Evolutionary conservation across 2,113 vertebrate species (phyloP).

Genomic region (Leiothrix lutea): DNA sequence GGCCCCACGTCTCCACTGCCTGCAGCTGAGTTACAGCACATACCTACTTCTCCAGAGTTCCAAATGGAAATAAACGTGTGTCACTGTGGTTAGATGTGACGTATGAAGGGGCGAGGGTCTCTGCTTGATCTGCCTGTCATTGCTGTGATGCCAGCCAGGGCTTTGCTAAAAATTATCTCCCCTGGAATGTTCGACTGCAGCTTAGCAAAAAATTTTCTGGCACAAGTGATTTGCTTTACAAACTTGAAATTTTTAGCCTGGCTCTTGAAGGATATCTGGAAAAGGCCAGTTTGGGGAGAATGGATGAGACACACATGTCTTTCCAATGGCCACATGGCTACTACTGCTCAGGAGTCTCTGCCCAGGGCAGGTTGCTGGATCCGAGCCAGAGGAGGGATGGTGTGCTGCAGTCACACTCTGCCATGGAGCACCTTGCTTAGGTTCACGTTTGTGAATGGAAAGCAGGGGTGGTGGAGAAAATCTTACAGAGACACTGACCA

Average conservation of each 20-base stretch:
- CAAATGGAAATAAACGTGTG: constrained; percentile 27
- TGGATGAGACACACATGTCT: rapidly evolving
- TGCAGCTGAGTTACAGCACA: background rate
- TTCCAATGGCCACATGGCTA: background rate
- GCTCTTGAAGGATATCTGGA: background rate
- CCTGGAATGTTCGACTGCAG: background rate
- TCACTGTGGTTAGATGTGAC: background rate
- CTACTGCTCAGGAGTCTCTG: rapidly evolving
- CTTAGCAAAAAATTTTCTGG: background rate
- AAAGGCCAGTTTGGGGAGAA: background rate
- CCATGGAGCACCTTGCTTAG: rapidly evolving
- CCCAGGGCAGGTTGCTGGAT: background rate
- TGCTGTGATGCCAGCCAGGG: background rate
- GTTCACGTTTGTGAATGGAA: rapidly evolving
- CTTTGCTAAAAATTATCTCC: background rate
- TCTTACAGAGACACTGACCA: rapidly evolving
- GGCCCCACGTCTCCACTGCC: background rate
- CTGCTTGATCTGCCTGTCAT: background rate
- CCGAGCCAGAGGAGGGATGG: rapidly evolving
- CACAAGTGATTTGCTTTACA: rapidly evolving
- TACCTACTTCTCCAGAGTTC: background rate
- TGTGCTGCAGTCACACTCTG: rapidly evolving
- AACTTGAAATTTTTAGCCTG: background rate
- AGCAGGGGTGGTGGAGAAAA: background rate
- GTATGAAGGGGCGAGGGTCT: rapidly evolving